Evolutionary conservation across 2,113 vertebrate species (phyloP).

Genomic region (Hucho hucho): DNA sequence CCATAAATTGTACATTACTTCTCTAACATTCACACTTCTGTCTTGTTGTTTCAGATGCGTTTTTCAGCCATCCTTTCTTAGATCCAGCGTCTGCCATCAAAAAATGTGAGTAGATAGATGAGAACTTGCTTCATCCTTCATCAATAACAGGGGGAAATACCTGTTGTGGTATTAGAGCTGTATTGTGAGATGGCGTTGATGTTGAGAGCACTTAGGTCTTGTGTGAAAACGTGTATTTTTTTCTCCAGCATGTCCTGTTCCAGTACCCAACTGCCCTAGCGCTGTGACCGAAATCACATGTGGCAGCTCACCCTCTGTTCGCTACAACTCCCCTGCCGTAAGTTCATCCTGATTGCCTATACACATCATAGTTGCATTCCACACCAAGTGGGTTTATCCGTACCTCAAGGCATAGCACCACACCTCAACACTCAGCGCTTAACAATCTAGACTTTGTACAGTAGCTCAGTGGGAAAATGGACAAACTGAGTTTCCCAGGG

Average conservation of each 20-base stretch:
- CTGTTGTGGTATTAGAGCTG: too few relatives aligned
- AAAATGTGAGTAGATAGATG: constrained; percentile 83
- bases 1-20: neutral
- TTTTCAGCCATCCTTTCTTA: constrained; percentile 93
- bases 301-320: constrained; percentile 87
- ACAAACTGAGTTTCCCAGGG: constrained; percentile 5
- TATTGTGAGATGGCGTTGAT: too few relatives aligned
- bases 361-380: neutral
- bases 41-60: constrained; percentile 73
- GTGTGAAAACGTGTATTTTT: neutral
- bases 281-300: constrained; percentile 84
- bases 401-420: neutral
- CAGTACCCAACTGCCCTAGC: constrained; percentile 82
- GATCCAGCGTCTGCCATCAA: constrained; percentile 86
- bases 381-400: neutral
- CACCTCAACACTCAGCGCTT: neutral
- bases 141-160: too few relatives aligned
- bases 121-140: neutral
- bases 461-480: constrained; percentile 11
- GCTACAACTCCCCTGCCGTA: constrained; percentile 92
- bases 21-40: neutral
- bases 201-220: too few relatives aligned
- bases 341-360: constrained; percentile 60
- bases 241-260: constrained; percentile 87
- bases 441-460: neutral